Base-by-base conservation (phyloP, 2,113 vertebrate genomes). In the Pseudopodoces humilis region DNA sequence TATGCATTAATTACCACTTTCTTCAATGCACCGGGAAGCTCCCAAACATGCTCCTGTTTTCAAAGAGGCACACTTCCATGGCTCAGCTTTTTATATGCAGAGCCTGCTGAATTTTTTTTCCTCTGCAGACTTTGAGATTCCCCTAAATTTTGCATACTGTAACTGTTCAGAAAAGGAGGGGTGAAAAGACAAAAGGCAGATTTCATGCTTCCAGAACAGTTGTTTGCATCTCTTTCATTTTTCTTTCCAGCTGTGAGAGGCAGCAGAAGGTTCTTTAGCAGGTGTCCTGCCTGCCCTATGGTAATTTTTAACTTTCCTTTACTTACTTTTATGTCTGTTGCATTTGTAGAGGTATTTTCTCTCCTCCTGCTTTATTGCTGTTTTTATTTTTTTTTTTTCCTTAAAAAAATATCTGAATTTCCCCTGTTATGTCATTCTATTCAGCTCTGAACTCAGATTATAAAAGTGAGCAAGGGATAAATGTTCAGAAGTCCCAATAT, bases 1-100 rank as follows among this genome's bases (percentile, higher is more conserved):
- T 98, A 86, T 98, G 98, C 98, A 98, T 98, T 98, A 98, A 98
- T 98, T 98, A 98, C 97, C 97, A 97, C 97, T 98, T 97, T 97
- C 98, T 97, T 97, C 97, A 95, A 87, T 94, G 97, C 97, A 59
- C 93, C 58, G 90, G 95, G 97, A 97, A 97, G 97, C 97, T 96
- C 95, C 97, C 97, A 96, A 98, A 98, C 96, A 97, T 93, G 94
- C 88, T 96, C 94, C 97, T 97, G 97, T 98, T 98, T 98, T 98
- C 97, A 98, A 98, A 98, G 96, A 98, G 97, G 96, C 98, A 97
- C 97, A 95, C 98, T 98, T 98, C 98, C 97, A 97, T 94, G 95
- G 90, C 94, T 97, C 97, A 97, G 97, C 98, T 98, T 98, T 98
- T 98, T 98, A 98, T 98, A 98, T 98, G 98, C 97, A 97, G 97